Base-by-base conservation (phyloP, 2,888 invertebrate genomes). In the Axea sp. region DNA sequence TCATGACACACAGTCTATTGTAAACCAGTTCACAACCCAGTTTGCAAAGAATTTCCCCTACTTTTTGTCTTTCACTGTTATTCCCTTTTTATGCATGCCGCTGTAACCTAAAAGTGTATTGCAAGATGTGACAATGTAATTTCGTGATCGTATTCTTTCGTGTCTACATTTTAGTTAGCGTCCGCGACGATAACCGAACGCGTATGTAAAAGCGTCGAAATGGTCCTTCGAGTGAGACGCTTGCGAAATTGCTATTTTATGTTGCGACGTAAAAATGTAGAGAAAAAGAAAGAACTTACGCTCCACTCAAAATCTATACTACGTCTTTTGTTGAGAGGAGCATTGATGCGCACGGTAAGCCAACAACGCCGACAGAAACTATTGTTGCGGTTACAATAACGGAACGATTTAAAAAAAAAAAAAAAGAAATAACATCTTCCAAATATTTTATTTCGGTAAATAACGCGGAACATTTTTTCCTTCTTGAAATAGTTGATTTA, bases 161-260 rank as follows among this genome's bases (percentile, higher is more conserved):
- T 49, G 12, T 15, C 39, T 43, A 53, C 51, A 59, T 33, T 60
- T 53, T 24, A 53, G 51, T 51, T 51, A 43, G 41, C 47, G 19
- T 15, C 24, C 14, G n/a, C 43, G 22, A 31, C 30, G 39, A 26
- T 51, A 51, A 43, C 33, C 37, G 33, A 49, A 49, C 28, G 39
- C 41, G 31, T 26, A 57, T 45, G 15, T 62, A 43, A 51, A 78
- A 78, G 80, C 77, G 79, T 76, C 80, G 78, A 81, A 81, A 84
- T 83, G 80, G 81, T 81, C 81, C 78, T 79, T 80, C 76, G 76
- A 59, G 68, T 75, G 28, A 35, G 77, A 55, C 78, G 79, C 78
- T 82, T 82, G 78, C 82, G 80, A 84, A 84, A 84, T 83, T 82
- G 80, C 82, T 81, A 80, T 81, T 83, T 81, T 80, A 82, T 78